Conservation (phyloP, 2,113 vertebrate genomes). For the Nannospalax galili region DNA sequence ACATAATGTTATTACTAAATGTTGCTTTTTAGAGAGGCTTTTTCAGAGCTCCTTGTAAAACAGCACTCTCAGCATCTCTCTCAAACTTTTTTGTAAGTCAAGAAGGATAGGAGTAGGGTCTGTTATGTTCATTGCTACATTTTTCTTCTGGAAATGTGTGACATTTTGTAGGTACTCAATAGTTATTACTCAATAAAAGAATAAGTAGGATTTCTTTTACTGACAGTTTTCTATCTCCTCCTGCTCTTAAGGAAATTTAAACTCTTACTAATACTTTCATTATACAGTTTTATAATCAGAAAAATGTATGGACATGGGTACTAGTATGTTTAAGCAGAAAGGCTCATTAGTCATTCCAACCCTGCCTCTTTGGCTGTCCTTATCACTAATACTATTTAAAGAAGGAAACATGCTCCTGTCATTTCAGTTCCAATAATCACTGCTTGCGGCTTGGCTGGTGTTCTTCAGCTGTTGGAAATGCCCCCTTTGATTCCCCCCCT, state of each 20-base stretch:
- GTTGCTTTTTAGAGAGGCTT: not conserved
- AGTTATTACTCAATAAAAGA: constrained; percentile 23
- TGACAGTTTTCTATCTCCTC: not conserved
- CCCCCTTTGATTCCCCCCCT: not conserved
- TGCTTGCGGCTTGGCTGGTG: not conserved
- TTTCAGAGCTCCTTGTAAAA: not conserved
- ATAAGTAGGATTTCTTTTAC: not conserved
- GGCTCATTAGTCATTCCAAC: not conserved
- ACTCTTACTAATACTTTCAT: not conserved
- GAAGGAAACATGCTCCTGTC: not conserved
- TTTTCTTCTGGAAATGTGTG: not conserved
- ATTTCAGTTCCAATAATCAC: not conserved
- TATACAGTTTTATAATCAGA: not conserved
- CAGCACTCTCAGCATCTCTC: not conserved
- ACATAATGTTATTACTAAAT: not conserved
- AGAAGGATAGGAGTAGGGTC: not conserved
- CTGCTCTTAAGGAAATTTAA: not conserved
- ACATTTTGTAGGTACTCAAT: not conserved
- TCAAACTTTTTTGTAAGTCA: not conserved
- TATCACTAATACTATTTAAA: not conserved
- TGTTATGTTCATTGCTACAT: not conserved
- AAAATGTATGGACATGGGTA: not conserved
- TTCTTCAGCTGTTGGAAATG: not conserved
- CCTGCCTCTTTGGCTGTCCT: not conserved
- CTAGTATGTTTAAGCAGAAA: constrained; percentile 11